Base-by-base conservation (phyloP, 2,113 vertebrate species). In the Urocynchramus pylzowi region DNA sequence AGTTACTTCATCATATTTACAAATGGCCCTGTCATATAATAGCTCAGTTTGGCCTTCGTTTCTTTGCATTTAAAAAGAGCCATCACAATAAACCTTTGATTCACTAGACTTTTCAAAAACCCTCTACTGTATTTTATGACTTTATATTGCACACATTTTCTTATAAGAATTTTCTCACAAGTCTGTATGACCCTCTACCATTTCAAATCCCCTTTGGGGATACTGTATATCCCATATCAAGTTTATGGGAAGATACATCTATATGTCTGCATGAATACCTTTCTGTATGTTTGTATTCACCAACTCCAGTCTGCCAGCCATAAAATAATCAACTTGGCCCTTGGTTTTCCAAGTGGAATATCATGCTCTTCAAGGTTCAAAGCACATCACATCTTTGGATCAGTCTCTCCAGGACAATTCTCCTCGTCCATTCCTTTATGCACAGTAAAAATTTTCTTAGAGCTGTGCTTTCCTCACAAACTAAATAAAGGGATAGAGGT, bases 1-100 rank as follows among this genome's bases (percentile, higher is more conserved):
- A 95, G 79, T 87, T 89, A 87, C 54, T 95, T 93, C 63, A 88
- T 93, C 71, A 65, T 74, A 73, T 88, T 91, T 95, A 93, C 37
- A 92, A 95, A 88, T 87, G 70, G 20, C 2, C 19, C 50, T 81
- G 84, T 71, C 50, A 83, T 73, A 37, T 44, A 80, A 53, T 23
- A 90, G 9, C 23, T 85, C 63, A 37, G n/a, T 53, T 56, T 80
- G 59, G 67, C 31, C 42, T 90, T 92, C 22, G 17, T 80, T 90
- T 85, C 41, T 64, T 83, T 88, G 42, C 35, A 77, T 93, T 92
- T 90, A 65, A 68, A 87, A 89, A 76, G 53, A 83, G 41, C 3
- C 16, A 83, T 80, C 39, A 86, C 30, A 63, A 88, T 74, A 94
- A 88, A 75, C 15, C 45, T 61, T 56, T 74, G 39, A 92, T 87